Evolutionary conservation across 2,797 vertebrate species (phyloP), one percentile per base, ranked within the genome.

Genomic region (Tokudaia tokunoshimensis): DNA sequence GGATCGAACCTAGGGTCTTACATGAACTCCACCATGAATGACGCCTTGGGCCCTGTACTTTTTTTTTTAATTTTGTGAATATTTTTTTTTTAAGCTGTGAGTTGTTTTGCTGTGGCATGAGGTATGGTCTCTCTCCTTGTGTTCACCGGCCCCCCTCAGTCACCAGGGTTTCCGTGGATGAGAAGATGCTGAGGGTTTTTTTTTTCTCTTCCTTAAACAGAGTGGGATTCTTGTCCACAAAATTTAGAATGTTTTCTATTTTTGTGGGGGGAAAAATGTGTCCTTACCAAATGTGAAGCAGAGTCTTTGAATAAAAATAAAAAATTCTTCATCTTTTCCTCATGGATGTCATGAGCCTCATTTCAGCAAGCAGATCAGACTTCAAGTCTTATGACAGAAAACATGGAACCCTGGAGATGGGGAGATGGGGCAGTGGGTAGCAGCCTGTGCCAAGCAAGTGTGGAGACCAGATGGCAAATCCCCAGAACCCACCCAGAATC

Each of bases 251-350:
- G 26, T 34, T 85, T 94, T 96, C 78, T 92, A 52, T 92, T 91
- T 97, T 88, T 78, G 37, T 70, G 61, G 61, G 50, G 50, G 34
- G 41, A 7, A 3, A 84, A 89, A 72, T 87, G 80, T 94, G 44
- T 96, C 92, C 86, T 94, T 89, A 94, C n/a, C n/a, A 72, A 91
- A 17, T 76, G 65, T 17, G 61, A 94, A 92, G 44, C 55, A 55
- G 50, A 94, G 29, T 96, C 89, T 93, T 22, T 34, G 41, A 52
- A 80, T 94, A 83, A 91, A 24, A 87, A 92, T 20, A 26, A 82
- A 55, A 57, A 67, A 13, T 7, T 3, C 12, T 52, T 29, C 44
- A 34, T n/a, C n/a, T 91, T 74, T 37, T 78, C 24, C 6, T 91
- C 67, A 20, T 37, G 37, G 44, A 57, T 17, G 26, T 75, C 34